Base-by-base conservation (phyloP, 2,888 invertebrate genomes). In the Macrosiphum euphorbiae region DNA sequence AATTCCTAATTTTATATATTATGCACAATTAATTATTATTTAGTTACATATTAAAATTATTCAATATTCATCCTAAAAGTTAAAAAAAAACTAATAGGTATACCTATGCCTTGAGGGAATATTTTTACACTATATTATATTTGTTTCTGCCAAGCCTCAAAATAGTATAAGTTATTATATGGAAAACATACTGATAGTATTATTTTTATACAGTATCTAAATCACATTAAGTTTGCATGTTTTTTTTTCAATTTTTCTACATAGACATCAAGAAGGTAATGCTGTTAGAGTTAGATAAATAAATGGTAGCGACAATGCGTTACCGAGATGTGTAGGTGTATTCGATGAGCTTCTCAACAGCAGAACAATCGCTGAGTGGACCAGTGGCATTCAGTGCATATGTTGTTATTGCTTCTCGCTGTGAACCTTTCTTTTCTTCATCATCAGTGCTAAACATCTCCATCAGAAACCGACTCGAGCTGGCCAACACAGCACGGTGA, bases 281-380 rank as follows among this genome's bases (percentile, higher is more conserved):
- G 41, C 67, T 87, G 58, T 92, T 87, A 92, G 61, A 87, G 61
- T 88, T 89, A 92, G 67, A 41, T 55, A 84, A 50, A 89, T 67
- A 94, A 92, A 52, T 87, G 89, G 89, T 93, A 88, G 55, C 90
- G 90, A 35, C 94, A 93, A 88, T 92, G 78, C 90, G 95, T 95
- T 95, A 97, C 96, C 97, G 97, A 55, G 98, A 97, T 35, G 98
- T 98, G 96, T 98, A 98, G 90, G 98, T 98, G 96, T 97, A 98
- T 95, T 98, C 97, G 89, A 98, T 97, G 88, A 98, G 96, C 95
- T 97, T 97, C 95, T 97, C 97, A 95, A 98, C 96, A 90, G 98
- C 97, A 88, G 96, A 96, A 95, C 96, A 97, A 95, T 97, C 97
- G 94, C 97, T 96, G 85, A 97, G 97, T 47, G 94, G 94, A 89